A percentile compares a stretch with the other conserved stretches of the same genome.
These are phyloP conservation scores for Callorhinus ursinus DNA, from an alignment of 2,113 vertebrate genomes.

Conservation along the genomic window DNA sequence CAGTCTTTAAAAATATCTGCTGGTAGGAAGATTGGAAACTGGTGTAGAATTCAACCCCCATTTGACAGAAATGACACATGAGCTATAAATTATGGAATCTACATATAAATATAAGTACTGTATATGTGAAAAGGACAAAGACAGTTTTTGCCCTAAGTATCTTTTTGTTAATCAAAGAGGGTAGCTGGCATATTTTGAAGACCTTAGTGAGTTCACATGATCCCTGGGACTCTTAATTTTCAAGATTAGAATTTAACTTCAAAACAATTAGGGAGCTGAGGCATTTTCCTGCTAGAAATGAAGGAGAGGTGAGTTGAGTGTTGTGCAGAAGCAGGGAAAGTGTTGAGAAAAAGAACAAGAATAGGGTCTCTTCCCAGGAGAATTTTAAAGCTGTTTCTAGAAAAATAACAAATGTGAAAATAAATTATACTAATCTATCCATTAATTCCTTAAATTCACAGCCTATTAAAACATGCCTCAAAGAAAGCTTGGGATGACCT, in stretches of 20 bases:
- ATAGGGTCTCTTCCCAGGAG: background rate
- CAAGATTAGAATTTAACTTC: conserved; percentile 36
- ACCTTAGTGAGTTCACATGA: background rate
- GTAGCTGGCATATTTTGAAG: background rate
- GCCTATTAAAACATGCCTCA: conserved; percentile 51
- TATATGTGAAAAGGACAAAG: background rate
- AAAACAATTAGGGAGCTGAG: background rate
- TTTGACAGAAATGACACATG: background rate
- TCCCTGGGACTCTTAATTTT: background rate
- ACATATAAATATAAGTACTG: background rate
- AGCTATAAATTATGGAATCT: background rate
- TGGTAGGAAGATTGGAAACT: conserved; percentile 22
- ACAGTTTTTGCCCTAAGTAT: background rate
- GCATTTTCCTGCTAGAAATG: conserved; percentile 9
- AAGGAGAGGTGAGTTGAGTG: background rate
- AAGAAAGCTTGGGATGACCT: conserved; percentile 57
- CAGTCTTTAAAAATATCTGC: background rate
- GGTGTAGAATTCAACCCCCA: background rate
- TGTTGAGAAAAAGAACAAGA: background rate
- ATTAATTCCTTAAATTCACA: conserved; percentile 63
- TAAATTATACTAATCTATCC: conserved; percentile 69
- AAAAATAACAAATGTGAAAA: conserved; percentile 68
- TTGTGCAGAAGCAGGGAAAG: background rate
- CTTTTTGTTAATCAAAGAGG: background rate
- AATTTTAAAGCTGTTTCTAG: conserved; percentile 45